These are phyloP conservation scores for Hyperoplus immaculatus DNA, from an alignment of 2,797 vertebrate species.

Conservation along the genomic window DNA sequence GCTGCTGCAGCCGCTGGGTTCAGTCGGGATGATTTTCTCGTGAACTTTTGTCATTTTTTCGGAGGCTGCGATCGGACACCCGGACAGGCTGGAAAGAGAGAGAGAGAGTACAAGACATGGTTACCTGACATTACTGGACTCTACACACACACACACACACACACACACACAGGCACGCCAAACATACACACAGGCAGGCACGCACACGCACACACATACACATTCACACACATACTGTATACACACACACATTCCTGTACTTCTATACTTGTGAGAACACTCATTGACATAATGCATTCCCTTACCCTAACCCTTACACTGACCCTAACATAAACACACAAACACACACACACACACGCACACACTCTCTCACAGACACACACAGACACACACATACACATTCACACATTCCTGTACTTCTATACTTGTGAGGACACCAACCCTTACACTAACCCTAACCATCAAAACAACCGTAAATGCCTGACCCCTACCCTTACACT, in stretches of 20 bases:
- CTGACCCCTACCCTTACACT: background rate
- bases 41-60: constrained; percentile 99
- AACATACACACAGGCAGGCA: constrained; percentile 21
- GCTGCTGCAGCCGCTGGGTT: constrained; percentile 73
- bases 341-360: too few species aligned
- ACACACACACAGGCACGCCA: constrained; percentile 27
- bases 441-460: too few species aligned
- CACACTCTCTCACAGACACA: too few species aligned
- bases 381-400: too few species aligned
- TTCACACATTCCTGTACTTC: too few species aligned
- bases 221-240: background rate
- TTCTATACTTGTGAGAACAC: too few species aligned
- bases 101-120: constrained; percentile 59
- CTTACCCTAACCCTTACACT: too few species aligned
- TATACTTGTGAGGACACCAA: too few species aligned
- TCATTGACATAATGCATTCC: too few species aligned
- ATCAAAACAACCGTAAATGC: too few species aligned
- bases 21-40: constrained; percentile 93
- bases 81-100: constrained; percentile 92
- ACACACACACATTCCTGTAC: constrained; percentile 16
- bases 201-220: constrained; percentile 24
- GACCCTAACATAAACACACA: too few species aligned
- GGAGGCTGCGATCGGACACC: constrained; percentile 96
- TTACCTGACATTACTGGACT: constrained; percentile 38
- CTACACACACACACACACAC: constrained; percentile 24